Evolutionary conservation across 2,113 vertebrate species (phyloP).

Genomic region (Aegotheles bennettii): DNA sequence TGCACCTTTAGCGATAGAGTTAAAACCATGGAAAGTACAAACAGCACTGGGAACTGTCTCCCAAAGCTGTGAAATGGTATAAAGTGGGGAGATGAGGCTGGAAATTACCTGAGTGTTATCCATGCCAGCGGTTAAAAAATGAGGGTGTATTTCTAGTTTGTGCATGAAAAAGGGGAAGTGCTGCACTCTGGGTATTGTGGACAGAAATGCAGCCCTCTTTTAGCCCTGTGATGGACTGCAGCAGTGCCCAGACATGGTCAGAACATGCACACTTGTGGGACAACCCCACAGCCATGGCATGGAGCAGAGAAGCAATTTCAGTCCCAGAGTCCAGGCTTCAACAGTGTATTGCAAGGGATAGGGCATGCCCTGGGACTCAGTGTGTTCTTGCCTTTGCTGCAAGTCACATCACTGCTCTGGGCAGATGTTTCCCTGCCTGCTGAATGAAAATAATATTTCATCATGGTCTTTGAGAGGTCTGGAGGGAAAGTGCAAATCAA

Average conservation of each 20-base stretch:
- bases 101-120: neutral
- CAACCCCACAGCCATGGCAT: neutral
- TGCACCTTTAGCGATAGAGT: neutral
- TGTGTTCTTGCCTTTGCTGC: neutral
- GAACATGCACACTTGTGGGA: fast-evolving
- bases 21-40: neutral
- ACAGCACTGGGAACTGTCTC: neutral
- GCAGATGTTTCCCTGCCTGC: neutral
- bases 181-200: too few species aligned
- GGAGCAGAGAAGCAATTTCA: neutral
- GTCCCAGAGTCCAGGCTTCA: neutral
- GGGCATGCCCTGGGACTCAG: neutral
- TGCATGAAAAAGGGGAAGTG: neutral
- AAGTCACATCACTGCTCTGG: neutral
- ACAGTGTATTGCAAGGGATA: neutral
- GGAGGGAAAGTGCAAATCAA: neutral
- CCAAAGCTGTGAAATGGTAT: neutral
- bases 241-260: neutral
- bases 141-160: neutral
- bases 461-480: neutral
- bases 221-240: neutral
- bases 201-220: neutral
- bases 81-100: neutral
- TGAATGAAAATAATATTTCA: neutral
- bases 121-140: neutral